Evolutionary conservation across 2,797 vertebrate genomes (phyloP).

Genomic region (Melopsittacus undulatus): DNA sequence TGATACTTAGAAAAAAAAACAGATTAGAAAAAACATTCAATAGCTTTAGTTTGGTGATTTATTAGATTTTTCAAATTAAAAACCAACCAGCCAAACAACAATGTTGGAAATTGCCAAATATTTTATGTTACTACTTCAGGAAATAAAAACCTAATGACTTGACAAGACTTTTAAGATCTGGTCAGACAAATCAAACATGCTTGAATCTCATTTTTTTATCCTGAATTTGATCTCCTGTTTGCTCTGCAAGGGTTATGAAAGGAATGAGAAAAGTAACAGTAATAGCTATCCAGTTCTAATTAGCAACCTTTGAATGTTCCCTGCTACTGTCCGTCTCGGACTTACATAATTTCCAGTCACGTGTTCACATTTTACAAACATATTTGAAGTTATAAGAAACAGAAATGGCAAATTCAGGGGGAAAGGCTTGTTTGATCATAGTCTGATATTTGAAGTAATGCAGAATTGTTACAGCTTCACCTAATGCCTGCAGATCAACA

Average conservation of each 20-base stretch:
- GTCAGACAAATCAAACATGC: not conserved
- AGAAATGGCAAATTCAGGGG: not conserved
- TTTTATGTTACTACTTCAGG: not conserved
- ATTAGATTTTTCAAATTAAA: not conserved
- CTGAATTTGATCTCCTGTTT: accelerated
- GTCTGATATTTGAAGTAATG: not conserved
- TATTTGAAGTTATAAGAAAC: not conserved
- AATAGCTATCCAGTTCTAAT: not conserved
- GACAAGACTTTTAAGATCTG: not conserved
- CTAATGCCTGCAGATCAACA: not conserved
- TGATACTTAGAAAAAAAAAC: not conserved
- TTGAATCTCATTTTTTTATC: not conserved
- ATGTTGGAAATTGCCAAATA: not conserved
- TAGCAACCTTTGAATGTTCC: not conserved
- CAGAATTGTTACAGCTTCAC: not conserved
- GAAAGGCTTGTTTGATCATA: not conserved
- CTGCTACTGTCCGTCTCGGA: not conserved
- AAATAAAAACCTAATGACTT: not conserved
- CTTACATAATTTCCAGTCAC: not conserved
- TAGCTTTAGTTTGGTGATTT: not conserved
- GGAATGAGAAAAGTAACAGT: not conserved
- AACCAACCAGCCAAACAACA: not conserved
- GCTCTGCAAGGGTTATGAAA: not conserved
- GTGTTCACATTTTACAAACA: not conserved
- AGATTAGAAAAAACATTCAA: not conserved